Percentiles rank a stretch among this genome's conserved stretches.
These are phyloP conservation scores for Rapana venosa DNA, from an alignment of 2,888 invertebrate species.

Conservation along the genomic window DNA sequence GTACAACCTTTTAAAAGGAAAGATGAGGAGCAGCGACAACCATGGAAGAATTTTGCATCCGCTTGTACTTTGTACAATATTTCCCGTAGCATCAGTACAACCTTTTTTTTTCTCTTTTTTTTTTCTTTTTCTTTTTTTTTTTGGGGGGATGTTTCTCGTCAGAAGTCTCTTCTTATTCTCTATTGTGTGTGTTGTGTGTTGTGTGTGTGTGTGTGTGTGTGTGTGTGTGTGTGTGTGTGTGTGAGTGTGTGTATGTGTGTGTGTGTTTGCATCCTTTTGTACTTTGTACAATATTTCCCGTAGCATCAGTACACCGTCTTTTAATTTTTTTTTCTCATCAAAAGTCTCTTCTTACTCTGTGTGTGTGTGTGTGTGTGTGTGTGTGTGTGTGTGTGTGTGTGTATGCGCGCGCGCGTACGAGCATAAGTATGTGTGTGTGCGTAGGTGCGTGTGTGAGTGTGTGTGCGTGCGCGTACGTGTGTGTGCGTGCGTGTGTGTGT, in stretches of 20 bases:
- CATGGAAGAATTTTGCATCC: too few species aligned
- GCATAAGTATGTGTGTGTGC: neutral
- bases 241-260: neutral
- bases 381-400: conserved; percentile 10
- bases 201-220: neutral
- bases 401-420: neutral
- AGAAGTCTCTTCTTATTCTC: too few species aligned
- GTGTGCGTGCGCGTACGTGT: neutral
- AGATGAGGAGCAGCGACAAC: too few species aligned
- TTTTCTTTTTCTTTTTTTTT: too few species aligned
- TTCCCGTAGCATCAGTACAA: too few species aligned
- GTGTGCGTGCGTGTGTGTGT: neutral
- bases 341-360: neutral
- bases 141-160: too few species aligned
- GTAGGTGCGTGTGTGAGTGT: neutral
- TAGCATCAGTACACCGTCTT: neutral
- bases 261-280: neutral
- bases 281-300: too few species aligned
- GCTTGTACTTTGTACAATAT: too few species aligned
- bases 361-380: conserved; percentile 3
- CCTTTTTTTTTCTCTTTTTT: too few species aligned
- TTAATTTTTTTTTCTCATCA: too few species aligned
- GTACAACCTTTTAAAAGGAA: too few species aligned
- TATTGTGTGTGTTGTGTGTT: neutral
- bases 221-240: conserved; percentile 5